These are phyloP conservation scores for Melieria omissa DNA, from an alignment of 2,888 invertebrate species.

Conservation along the genomic window DNA sequence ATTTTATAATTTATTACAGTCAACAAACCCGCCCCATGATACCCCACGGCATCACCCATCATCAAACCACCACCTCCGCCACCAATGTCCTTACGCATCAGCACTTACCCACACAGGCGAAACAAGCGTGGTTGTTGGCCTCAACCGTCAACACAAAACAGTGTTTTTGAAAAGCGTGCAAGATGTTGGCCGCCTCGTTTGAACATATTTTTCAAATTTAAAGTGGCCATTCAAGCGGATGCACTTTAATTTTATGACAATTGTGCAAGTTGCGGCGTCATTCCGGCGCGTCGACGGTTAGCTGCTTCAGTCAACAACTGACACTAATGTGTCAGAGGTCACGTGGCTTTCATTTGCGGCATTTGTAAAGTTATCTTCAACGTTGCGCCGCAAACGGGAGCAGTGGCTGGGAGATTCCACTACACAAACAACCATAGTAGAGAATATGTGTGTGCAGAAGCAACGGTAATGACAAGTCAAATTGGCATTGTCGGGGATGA, in stretches of 20 bases:
- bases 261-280: conserved; percentile 58
- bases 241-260: conserved; percentile 65
- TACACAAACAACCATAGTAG: too few species aligned
- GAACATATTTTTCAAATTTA: conserved; percentile 47
- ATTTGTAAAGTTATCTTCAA: conserved; percentile 34
- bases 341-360: conserved; percentile 57
- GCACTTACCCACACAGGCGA: conserved; percentile 37
- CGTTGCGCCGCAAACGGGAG: background rate
- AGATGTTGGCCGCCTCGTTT: conserved; percentile 42
- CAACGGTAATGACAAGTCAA: background rate
- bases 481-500: background rate
- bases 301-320: conserved; percentile 50
- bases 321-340: conserved; percentile 65
- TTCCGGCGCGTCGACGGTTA: conserved; percentile 27
- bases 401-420: background rate
- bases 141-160: conserved; percentile 28
- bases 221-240: conserved; percentile 65
- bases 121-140: conserved; percentile 6
- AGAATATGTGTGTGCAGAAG: too few species aligned
- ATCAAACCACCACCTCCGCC: conserved; percentile 37
- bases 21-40: conserved; percentile 57
- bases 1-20: conserved; percentile 65
- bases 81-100: conserved; percentile 39
- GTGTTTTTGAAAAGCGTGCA: conserved; percentile 63
- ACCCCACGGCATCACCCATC: conserved; percentile 36